Evolutionary conservation across 2,797 vertebrate genomes (phyloP).

Genomic region (Serranus cabrilla): DNA sequence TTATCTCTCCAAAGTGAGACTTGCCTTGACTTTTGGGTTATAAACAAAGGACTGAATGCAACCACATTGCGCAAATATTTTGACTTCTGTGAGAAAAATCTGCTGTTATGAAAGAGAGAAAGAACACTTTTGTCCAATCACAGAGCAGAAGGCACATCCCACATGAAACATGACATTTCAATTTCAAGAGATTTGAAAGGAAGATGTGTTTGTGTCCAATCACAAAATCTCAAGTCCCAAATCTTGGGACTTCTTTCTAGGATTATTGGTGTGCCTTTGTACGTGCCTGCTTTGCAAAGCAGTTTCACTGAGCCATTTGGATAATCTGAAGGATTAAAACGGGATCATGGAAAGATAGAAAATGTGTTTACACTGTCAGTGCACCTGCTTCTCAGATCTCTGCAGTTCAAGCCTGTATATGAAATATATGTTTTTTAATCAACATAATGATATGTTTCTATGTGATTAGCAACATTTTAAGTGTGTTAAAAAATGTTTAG

Average conservation of each 20-base stretch:
- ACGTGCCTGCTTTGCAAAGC: neutral
- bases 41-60: conserved; percentile 19
- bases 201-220: neutral
- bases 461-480: no score
- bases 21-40: conserved; percentile 16
- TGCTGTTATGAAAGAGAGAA: neutral
- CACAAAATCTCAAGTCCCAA: neutral
- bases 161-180: neutral
- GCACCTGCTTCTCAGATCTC: neutral
- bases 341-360: neutral
- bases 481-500: no score
- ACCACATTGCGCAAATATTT: neutral
- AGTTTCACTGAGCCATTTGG: neutral
- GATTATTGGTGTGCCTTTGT: neutral
- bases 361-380: neutral
- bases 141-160: neutral
- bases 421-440: neutral
- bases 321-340: neutral
- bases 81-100: neutral
- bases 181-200: neutral
- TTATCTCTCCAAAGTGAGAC: neutral
- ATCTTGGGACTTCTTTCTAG: neutral
- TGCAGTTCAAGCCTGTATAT: neutral
- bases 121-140: neutral
- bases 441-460: no score